Base-by-base conservation (phyloP, 2,888 invertebrate species). In the Caenorhabditis panamensis region DNA sequence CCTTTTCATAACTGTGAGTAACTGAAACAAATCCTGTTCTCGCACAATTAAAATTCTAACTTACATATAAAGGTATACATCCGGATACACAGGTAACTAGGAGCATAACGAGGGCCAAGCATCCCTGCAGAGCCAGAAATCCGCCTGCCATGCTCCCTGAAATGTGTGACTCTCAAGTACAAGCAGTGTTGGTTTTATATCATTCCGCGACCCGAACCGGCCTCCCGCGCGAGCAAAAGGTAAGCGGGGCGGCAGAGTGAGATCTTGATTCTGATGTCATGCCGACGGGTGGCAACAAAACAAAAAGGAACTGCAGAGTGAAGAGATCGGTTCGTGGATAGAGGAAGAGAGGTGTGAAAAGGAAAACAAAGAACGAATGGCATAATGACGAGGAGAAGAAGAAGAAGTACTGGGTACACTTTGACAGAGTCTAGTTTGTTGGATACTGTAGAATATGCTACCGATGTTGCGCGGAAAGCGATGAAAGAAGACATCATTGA, bases 1-100 rank as follows among this genome's bases (percentile, higher is more conserved):
- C 26, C 82, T 64, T 28, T 67, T 59, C 66, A 81, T 47, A 4
- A 51, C n/a, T 47, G 49, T 54, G 9, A 81, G 49, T 4, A 82
- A 20, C 81, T 82, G 73, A 58, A 76, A 76, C 20, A 36, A 28
- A 5, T 13, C 41, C 1, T 28, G 4, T 3, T 31, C n/a, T 28
- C 8, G 11, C 9, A 11, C 18, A 16, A 63, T 11, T n/a, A 3
- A 47, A 2, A 18, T 31, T 18, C 0, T 18, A 36, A 82, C 64
- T 37, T 41, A 88, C 88, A 62, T 82, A 83, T 8, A 89, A 53
- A 13, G 88, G 89, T 11, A 84, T 44, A 36, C 84, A 76, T 22
- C 89, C 89, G 28, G 89, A 86, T 9, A 85, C 69, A 0, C 83
- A 83, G 1, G 89, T 89, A 44, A 87, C 87, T 11, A 85, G 2